phyloP scores from a whole-genome alignment of 2,888 invertebrate genomes.

The Nemotelus pantherinus region DNA sequence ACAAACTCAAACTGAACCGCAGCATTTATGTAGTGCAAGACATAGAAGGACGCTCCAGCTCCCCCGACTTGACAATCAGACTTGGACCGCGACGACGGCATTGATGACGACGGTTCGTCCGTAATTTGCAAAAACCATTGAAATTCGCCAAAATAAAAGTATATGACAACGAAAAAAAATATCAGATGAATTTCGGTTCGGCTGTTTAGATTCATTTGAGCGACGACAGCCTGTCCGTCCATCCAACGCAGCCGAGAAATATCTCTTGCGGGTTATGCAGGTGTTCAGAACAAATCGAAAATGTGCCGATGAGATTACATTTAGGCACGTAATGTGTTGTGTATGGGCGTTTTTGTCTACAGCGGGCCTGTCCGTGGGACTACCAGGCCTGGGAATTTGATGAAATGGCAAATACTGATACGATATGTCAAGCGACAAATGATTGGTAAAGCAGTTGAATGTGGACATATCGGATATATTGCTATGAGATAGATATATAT shows the following conservation, averaged over 20 bases:
- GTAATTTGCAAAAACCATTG: constrained; percentile 19
- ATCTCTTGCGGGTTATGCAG: constrained; percentile 41
- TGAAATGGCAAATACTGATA: constrained; percentile 11
- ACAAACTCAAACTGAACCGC: neutral
- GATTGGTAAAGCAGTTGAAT: constrained; percentile 2
- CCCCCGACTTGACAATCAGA: neutral
- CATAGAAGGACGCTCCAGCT: constrained; percentile 1
- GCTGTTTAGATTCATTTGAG: constrained; percentile 15
- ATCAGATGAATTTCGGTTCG: constrained; percentile 37
- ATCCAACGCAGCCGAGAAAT: neutral
- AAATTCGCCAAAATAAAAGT: constrained; percentile 7
- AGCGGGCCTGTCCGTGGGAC: neutral
- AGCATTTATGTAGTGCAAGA: constrained; percentile 14
- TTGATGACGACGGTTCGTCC: neutral
- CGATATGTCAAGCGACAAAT: constrained; percentile 14
- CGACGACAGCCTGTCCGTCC: no score
- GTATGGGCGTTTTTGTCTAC: no score
- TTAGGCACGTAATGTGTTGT: neutral
- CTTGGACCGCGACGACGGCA: neutral
- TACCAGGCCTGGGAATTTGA: constrained; percentile 17
- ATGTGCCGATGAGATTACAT: constrained; percentile 10
- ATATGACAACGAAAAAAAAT: constrained; percentile 23
- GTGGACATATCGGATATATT: neutral
- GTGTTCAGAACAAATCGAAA: constrained; percentile 41
- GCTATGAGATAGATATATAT: no score